phyloP scores from a whole-genome alignment of 2,797 vertebrate species.

The Pipistrellus nathusii region DNA sequence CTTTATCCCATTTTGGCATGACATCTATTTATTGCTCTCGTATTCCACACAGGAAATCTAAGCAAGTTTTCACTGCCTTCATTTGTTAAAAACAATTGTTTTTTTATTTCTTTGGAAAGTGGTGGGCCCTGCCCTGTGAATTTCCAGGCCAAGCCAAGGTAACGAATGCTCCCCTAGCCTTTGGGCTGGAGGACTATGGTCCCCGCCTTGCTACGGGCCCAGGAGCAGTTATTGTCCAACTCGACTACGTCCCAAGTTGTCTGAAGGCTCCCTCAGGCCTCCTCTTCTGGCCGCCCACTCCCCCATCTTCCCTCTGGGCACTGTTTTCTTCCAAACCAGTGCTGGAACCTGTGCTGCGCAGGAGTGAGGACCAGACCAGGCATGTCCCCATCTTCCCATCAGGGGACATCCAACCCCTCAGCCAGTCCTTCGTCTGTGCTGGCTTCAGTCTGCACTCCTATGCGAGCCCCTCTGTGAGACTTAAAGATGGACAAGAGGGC shows the following conservation, averaged over 20 bases:
- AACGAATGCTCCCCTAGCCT: slow-evolving; percentile 64
- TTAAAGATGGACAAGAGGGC: slow-evolving; percentile 59
- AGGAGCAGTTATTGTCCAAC: slow-evolving; percentile 57
- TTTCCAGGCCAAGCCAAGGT: slow-evolving; percentile 73
- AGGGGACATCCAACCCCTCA: slow-evolving; percentile 34
- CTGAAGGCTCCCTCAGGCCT: slow-evolving; percentile 63
- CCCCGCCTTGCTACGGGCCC: slow-evolving; percentile 53
- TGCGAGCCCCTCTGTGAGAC: slow-evolving; percentile 48
- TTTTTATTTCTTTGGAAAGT: slow-evolving; percentile 85
- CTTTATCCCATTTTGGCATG: slow-evolving; percentile 54
- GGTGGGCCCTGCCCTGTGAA: slow-evolving; percentile 75
- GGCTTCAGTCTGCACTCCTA: slow-evolving; percentile 66
- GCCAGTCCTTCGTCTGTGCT: slow-evolving; percentile 66
- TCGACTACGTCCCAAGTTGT: slow-evolving; percentile 45
- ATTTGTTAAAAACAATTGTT: slow-evolving; percentile 80
- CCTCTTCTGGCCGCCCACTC: slow-evolving; percentile 60
- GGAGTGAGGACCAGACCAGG: slow-evolving; percentile 43
- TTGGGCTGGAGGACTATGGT: slow-evolving; percentile 70
- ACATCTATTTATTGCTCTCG: slow-evolving; percentile 63
- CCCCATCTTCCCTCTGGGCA: slow-evolving; percentile 35
- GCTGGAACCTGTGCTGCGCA: slow-evolving; percentile 66
- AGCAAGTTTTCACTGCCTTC: slow-evolving; percentile 73
- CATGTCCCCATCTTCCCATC: slow-evolving; percentile 44
- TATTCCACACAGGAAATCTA: slow-evolving; percentile 61
- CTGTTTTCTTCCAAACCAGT: slow-evolving; percentile 65